Conservation (phyloP, 2,888 invertebrate species). For the Pantelozetes paolii region DNA sequence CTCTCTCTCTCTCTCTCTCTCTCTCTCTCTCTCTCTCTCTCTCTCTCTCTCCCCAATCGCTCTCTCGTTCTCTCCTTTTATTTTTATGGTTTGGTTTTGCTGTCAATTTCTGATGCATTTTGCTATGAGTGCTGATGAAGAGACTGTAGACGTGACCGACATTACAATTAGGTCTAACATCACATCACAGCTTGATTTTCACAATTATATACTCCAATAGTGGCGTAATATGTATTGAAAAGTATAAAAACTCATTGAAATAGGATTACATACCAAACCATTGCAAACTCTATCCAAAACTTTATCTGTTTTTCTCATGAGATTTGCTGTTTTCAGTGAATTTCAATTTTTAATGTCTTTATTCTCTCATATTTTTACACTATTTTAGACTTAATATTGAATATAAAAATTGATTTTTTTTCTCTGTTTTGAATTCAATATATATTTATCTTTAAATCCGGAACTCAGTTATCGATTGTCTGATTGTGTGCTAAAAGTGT, state of each 20-base stretch:
- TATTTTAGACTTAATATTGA: neutral
- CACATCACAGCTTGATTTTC: constrained; percentile 17
- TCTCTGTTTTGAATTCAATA: neutral
- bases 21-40: constrained; percentile 33
- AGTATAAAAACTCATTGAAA: neutral
- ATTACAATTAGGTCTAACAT: constrained; percentile 13
- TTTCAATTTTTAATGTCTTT: constrained; percentile 28
- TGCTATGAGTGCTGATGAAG: neutral
- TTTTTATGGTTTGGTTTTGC: constrained; percentile 23
- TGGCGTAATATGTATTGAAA: constrained; percentile 22
- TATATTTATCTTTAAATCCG: neutral
- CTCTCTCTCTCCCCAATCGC: neutral
- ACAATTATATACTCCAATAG: constrained; percentile 11
- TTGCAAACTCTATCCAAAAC: neutral
- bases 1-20: constrained; percentile 29
- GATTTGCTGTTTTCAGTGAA: constrained; percentile 12
- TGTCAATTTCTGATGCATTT: constrained; percentile 36
- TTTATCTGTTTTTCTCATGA: neutral
- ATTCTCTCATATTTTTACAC: neutral
- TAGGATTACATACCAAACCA: neutral
- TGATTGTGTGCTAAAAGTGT: neutral
- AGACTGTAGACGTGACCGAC: constrained; percentile 22
- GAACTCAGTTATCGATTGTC: neutral
- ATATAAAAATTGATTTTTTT: neutral
- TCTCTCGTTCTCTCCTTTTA: neutral